Base-by-base conservation (phyloP, 1,140 invertebrate genomes). In the Drosophila oshimai region DNA sequence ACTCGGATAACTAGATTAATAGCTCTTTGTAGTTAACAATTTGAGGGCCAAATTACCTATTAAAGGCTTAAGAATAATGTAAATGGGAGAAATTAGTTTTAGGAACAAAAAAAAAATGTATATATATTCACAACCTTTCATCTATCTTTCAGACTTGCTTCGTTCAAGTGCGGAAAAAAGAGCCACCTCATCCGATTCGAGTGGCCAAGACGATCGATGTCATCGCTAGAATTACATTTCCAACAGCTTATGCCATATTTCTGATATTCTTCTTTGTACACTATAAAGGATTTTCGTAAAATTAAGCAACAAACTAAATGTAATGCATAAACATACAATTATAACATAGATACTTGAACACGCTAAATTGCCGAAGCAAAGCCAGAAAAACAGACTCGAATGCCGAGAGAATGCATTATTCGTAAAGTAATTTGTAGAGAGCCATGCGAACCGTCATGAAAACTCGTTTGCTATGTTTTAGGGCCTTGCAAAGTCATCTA, bases 151-250 rank as follows among this genome's bases (percentile, higher is more conserved):
- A 94, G 93, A 93, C 93, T 81, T 94, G 93, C 91, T 95, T 93
- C 91, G 94, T 95, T 81, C 95, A 96, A 94, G 94, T 96, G 87
- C 94, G 96, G 74, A 97, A 96, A 91, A 96, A 96, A 91, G 96
- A 97, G 89, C 96, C 96, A 44, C 96, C 96, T 22, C 96, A 97
- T 93, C 96, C 96, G 31, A 97, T 97, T 84, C 93, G 96, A 77
- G 96, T 98, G 74, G 97, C 97, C 45, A 98, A 98, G 92, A 97
- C 96, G 47, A 98, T 98, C 89, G 97, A 98, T 93, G 96, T 98
- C 53, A 97, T 98, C 89, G 96, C 97, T 29, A 94, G 97, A 89
- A 96, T 97, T 88, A 97, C 96, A 57, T 98, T 98, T 92, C 97
- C 97, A 71, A 94, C 96, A 71, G 96, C 96, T 74, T 98, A 97